phyloP scores from a whole-genome alignment of 2,113 vertebrate genomes.

The Cynocephalus volans region DNA sequence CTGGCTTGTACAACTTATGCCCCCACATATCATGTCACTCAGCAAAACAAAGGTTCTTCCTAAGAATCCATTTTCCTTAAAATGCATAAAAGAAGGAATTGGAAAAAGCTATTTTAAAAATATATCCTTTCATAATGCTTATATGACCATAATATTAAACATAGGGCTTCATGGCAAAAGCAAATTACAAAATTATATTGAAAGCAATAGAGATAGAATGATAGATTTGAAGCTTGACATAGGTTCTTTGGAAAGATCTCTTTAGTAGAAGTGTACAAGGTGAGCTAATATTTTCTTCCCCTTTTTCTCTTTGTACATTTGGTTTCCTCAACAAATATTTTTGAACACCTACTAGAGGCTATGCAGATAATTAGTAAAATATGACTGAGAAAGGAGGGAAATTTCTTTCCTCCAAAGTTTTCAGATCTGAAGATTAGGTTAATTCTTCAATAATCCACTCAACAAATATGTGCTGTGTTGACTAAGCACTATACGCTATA shows the following conservation, averaged over 20 bases:
- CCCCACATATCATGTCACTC: neutral
- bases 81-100: neutral
- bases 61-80: neutral
- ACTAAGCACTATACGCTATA: neutral
- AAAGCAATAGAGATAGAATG: neutral
- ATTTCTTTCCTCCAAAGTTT: conserved; percentile 42
- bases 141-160: neutral
- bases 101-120: neutral
- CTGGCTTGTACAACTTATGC: neutral
- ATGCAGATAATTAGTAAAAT: neutral
- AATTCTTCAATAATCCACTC: neutral
- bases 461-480: neutral
- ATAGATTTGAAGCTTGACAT: neutral
- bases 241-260: conserved; percentile 13
- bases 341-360: neutral
- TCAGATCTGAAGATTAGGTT: neutral
- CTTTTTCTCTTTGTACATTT: neutral
- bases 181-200: neutral
- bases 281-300: neutral
- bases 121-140: neutral
- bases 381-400: neutral
- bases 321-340: neutral
- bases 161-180: neutral
- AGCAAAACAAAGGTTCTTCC: neutral
- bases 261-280: neutral